Evolutionary conservation across 2,888 invertebrate genomes (phyloP).

Genomic region (Dicycla oo): DNA sequence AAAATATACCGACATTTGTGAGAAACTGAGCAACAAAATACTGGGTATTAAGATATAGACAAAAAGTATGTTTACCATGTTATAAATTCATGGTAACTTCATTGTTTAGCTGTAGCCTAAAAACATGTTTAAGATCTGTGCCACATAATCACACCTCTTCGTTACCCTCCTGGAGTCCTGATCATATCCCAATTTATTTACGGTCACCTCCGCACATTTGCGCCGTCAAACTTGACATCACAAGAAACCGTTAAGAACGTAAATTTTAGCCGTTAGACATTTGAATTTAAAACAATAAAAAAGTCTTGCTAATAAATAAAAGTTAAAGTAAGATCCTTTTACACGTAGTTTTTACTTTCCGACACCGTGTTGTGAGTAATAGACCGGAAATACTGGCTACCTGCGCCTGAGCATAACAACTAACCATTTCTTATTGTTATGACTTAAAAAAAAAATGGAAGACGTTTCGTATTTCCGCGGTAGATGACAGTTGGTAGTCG

Average conservation of each 20-base stretch:
- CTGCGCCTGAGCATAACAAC: conserved; percentile 69
- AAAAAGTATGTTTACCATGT: not conserved
- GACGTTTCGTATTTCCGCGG: conserved; percentile 47
- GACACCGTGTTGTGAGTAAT: conserved; percentile 63
- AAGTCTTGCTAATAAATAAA: conserved; percentile 37
- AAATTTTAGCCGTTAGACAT: conserved; percentile 3
- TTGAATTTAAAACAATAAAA: conserved; percentile 27
- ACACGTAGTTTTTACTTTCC: conserved; percentile 57
- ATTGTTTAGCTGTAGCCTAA: not conserved
- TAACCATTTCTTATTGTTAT: conserved; percentile 57
- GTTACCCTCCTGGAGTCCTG: not conserved
- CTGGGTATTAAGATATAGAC: not conserved
- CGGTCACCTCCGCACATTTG: not conserved
- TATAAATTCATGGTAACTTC: not conserved
- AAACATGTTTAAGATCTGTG: not conserved
- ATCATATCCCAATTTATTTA: not conserved
- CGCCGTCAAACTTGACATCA: not conserved
- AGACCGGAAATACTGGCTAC: conserved; percentile 74
- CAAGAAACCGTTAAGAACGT: not conserved
- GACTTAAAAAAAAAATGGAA: conserved; percentile 46
- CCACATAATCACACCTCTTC: not conserved
- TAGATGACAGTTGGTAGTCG: conserved; percentile 40
- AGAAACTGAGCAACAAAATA: not conserved
- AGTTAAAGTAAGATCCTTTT: conserved; percentile 23
- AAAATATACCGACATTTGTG: conserved; percentile 5